Percentiles rank a stretch among this genome's conserved stretches.
Conservation (phyloP, 2,797 vertebrate species). For the Setipinna tenuifilis region DNA sequence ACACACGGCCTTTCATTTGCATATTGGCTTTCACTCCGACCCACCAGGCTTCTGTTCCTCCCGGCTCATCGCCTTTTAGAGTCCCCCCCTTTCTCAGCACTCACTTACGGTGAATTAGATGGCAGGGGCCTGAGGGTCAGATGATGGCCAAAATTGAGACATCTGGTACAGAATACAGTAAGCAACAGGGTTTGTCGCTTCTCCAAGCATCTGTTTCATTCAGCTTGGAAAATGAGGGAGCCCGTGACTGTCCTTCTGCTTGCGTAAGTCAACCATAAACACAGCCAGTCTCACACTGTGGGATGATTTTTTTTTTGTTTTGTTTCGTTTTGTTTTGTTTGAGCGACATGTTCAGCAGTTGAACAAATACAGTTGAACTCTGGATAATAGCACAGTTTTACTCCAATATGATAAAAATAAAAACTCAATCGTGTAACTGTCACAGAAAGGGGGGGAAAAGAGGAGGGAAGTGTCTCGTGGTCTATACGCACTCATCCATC, state of each 20-base stretch:
- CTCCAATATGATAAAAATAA: neutral
- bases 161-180: neutral
- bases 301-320: neutral
- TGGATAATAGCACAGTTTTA: neutral
- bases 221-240: neutral
- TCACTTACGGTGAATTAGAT: neutral
- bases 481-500: constrained; percentile 2
- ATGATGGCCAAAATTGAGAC: constrained; percentile 1
- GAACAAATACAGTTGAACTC: neutral
- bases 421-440: neutral
- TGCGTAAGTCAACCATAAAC: neutral
- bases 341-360: neutral
- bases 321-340: neutral
- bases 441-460: neutral
- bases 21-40: constrained; percentile 5
- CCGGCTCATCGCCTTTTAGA: neutral
- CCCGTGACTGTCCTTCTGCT: neutral
- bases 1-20: constrained; percentile 3
- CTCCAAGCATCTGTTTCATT: constrained; percentile 8
- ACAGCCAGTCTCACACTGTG: neutral
- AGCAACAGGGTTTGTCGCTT: neutral
- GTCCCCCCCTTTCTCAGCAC: neutral
- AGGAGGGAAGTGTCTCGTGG: neutral
- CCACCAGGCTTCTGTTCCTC: constrained; percentile 19
- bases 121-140: neutral